These are phyloP conservation scores for Linnaemya vulpina DNA, from an alignment of 2,888 invertebrate species.

Conservation along the genomic window DNA sequence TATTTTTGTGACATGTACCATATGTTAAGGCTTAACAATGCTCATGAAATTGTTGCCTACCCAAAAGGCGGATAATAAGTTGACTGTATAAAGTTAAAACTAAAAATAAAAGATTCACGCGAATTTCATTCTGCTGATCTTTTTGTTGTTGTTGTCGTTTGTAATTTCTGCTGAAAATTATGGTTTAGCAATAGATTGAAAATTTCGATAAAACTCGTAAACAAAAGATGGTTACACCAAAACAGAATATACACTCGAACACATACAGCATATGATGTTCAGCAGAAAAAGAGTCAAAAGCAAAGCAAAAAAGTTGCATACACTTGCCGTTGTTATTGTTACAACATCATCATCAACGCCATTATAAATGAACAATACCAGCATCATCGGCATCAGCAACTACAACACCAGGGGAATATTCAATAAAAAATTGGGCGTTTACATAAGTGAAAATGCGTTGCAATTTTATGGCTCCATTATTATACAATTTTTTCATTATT, in stretches of 20 bases:
- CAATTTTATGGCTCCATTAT: conserved; percentile 71
- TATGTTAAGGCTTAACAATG: conserved; percentile 61
- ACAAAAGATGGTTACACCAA: conserved; percentile 68
- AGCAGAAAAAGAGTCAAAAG: conserved; percentile 13
- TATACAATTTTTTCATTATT: conserved; percentile 63
- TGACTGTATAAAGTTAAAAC: conserved; percentile 23
- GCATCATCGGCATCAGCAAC: conserved; percentile 58
- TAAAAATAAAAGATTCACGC: conserved; percentile 49
- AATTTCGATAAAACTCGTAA: conserved; percentile 72
- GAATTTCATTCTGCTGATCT: conserved; percentile 43
- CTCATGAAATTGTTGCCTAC: conserved; percentile 54
- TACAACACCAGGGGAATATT: conserved; percentile 68
- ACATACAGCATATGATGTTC: conserved; percentile 57
- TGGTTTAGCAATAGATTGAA: conserved; percentile 72
- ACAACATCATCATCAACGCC: conserved; percentile 63
- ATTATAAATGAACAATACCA: conserved; percentile 55
- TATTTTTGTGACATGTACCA: conserved; percentile 59
- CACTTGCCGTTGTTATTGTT: conserved; percentile 66
- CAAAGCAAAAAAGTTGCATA: conserved; percentile 18
- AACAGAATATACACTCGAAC: conserved; percentile 21
- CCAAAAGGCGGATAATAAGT: conserved; percentile 60
- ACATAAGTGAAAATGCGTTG: conserved; percentile 72
- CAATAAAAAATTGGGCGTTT: conserved; percentile 72
- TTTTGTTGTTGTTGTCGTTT: conserved; percentile 50
- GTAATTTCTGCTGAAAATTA: conserved; percentile 66